A percentile compares a stretch with the other conserved stretches of the same genome.
These are phyloP conservation scores for Phasia obesa DNA, from an alignment of 2,888 invertebrate species.

Conservation along the genomic window DNA sequence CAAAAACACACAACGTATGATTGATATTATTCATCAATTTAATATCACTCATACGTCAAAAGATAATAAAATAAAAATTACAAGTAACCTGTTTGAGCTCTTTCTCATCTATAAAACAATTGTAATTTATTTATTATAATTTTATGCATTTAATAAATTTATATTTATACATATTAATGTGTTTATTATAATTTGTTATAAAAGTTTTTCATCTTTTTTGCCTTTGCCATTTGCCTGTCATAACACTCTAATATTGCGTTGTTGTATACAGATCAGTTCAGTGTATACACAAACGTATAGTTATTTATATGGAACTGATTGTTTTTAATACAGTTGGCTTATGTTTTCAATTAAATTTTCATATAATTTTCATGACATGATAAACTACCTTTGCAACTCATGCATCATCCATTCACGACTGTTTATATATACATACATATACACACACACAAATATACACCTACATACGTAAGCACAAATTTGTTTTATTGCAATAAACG, in stretches of 20 bases:
- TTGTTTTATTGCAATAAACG: background rate
- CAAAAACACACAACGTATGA: slow-evolving; percentile 47
- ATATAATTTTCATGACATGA: slow-evolving; percentile 81
- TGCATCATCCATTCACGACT: slow-evolving; percentile 68
- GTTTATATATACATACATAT: slow-evolving; percentile 26
- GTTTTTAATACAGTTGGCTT: slow-evolving; percentile 76
- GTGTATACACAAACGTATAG: slow-evolving; percentile 21
- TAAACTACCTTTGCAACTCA: slow-evolving; percentile 77
- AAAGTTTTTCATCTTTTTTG: slow-evolving; percentile 4
- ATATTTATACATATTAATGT: slow-evolving; percentile 19
- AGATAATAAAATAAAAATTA: slow-evolving; percentile 22
- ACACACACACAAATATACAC: background rate
- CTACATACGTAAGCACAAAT: background rate
- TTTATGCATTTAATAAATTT: background rate
- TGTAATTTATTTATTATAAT: slow-evolving; percentile 40
- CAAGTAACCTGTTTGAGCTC: background rate
- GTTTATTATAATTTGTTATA: slow-evolving; percentile 40
- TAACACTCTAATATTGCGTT: background rate
- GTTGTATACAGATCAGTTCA: background rate
- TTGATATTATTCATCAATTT: slow-evolving; percentile 54
- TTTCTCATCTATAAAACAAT: slow-evolving; percentile 3
- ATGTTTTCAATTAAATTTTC: slow-evolving; percentile 81
- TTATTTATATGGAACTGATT: slow-evolving; percentile 64
- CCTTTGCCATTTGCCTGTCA: background rate
- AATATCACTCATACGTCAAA: slow-evolving; percentile 57